Evolutionary conservation across 2,888 invertebrate genomes (phyloP).

Genomic region (Diadegma fenestrale): DNA sequence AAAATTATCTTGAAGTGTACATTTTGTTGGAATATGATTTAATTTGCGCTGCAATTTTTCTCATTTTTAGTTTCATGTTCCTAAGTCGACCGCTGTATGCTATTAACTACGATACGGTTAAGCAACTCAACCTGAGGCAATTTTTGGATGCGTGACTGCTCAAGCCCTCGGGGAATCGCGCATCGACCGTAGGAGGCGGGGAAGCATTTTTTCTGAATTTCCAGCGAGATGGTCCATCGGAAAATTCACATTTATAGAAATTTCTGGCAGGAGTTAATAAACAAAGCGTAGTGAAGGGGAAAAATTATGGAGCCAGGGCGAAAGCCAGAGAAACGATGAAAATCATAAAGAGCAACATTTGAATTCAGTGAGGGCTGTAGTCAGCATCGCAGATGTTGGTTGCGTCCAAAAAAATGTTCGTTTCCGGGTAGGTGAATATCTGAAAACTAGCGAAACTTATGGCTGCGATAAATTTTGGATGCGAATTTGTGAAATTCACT

Average conservation of each 20-base stretch:
- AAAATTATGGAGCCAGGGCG: not conserved
- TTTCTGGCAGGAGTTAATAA: not conserved
- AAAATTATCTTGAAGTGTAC: not conserved
- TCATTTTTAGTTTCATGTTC: not conserved
- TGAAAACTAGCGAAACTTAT: conserved; percentile 1
- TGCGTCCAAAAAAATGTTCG: no score
- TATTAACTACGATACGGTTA: no score
- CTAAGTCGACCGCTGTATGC: no score
- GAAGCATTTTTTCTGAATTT: not conserved
- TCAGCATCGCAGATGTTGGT: not conserved
- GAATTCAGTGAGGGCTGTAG: not conserved
- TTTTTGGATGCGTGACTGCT: not conserved
- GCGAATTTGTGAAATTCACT: not conserved
- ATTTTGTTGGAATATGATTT: not conserved
- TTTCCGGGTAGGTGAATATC: not conserved
- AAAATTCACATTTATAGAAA: not conserved
- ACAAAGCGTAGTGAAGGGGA: not conserved
- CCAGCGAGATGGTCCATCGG: not conserved
- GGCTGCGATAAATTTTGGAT: not conserved
- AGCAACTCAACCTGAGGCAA: not conserved
- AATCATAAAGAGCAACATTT: not conserved
- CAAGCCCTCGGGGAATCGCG: not conserved
- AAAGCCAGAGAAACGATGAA: not conserved
- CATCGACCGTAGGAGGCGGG: not conserved
- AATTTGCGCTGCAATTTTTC: not conserved